Base-by-base conservation (phyloP, 2,888 invertebrate species). In the Mimachlamys varia region DNA sequence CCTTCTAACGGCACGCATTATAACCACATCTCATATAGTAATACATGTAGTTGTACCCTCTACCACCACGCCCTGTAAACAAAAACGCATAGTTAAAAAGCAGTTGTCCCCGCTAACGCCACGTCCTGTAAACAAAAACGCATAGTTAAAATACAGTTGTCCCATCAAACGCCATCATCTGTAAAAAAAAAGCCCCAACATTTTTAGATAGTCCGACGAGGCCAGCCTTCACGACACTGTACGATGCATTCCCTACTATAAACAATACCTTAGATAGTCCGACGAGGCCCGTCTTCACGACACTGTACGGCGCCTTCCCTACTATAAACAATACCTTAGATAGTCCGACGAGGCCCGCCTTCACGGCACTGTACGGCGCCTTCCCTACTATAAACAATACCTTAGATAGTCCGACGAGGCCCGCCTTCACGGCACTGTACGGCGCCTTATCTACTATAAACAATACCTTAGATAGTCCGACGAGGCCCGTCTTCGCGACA, bases 181-280 rank as follows among this genome's bases (percentile, higher is more conserved):
- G 53, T 53, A 53, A 53, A 1, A 13, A 17, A 53, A 5, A 7
- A 53, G 12, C 12, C 53, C 5, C 53, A 53, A 17, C 19, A 53
- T 7, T 53, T 53, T 12, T 15, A 53, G 53, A 7, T 44, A 44
- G 7, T 7, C 7, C 44, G 4, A 7, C 7, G 44, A 44, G 44
- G 4, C 44, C 4, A 3, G 3, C 44, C 44, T 44, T 44, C n/a
- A n/a, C n/a, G n/a, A n/a, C n/a, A n/a, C 44, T 44, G 3, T 3
- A 44, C 44, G 44, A 7, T 5, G 7, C 44, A 44, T 44, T 7
- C 7, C 4, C 7, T 58, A 22, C 22, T 58, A 17, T 58, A n/a
- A n/a, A n/a, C 33, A 27, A 58, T 89, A 95, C 95, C 93, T 94
- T 96, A 62, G 95, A 93, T 5, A 94, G 89, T 13, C 94, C 94